Evolutionary conservation across 2,888 invertebrate genomes (phyloP).

Genomic region (Heteromurus nitidus): DNA sequence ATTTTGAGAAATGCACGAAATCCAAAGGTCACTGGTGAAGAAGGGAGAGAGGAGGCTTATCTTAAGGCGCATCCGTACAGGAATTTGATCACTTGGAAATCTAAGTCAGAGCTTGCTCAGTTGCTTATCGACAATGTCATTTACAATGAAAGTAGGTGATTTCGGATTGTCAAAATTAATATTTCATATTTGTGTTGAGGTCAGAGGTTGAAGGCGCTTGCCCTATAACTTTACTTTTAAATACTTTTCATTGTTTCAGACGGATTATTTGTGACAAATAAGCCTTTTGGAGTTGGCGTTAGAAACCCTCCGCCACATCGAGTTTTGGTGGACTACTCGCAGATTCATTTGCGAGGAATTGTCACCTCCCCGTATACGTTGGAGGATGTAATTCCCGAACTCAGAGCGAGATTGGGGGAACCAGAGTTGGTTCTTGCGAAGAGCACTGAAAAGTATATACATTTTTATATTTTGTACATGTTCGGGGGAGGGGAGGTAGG

Average conservation of each 20-base stretch:
- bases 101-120: conserved; percentile 62
- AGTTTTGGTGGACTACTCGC: background rate
- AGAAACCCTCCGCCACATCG: background rate
- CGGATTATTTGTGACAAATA: conserved; percentile 68
- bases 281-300: conserved; percentile 70
- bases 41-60: too few relatives aligned
- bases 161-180: background rate
- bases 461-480: background rate
- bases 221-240: too few relatives aligned
- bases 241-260: conserved; percentile 47
- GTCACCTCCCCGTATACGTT: conserved; percentile 46
- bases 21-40: too few relatives aligned
- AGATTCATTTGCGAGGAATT: conserved; percentile 56
- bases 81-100: too few relatives aligned
- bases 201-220: background rate
- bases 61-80: conserved; percentile 61
- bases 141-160: conserved; percentile 41
- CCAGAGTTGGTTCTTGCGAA: conserved; percentile 61
- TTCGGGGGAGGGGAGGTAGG: background rate
- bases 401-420: conserved; percentile 53
- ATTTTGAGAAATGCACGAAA: too few relatives aligned
- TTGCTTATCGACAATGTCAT: conserved; percentile 48
- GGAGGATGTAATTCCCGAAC: conserved; percentile 64
- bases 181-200: background rate
- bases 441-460: conserved; percentile 65